phyloP scores from a whole-genome alignment of 2,888 invertebrate species.

The Branchinecta sandiegonensis region DNA sequence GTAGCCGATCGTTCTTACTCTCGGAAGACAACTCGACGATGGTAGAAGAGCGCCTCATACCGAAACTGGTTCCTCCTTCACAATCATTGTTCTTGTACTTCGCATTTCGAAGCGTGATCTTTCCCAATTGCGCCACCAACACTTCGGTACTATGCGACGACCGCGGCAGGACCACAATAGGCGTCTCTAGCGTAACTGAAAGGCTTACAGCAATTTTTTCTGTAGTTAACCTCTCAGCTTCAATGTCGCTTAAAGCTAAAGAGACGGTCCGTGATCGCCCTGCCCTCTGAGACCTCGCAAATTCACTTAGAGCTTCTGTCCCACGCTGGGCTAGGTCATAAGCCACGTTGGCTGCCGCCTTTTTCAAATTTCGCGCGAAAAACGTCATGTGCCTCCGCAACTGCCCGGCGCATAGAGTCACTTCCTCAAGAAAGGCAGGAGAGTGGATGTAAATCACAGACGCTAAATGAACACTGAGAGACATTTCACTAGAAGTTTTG shows the following conservation, averaged over 20 bases:
- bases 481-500: slow-evolving; percentile 28
- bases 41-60: not conserved
- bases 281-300: slow-evolving; percentile 24
- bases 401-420: slow-evolving; percentile 74
- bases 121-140: slow-evolving; percentile 79
- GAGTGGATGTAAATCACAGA: slow-evolving; percentile 90
- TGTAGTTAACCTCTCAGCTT: not conserved
- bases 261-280: slow-evolving; percentile 27
- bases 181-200: slow-evolving; percentile 58
- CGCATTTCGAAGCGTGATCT: slow-evolving; percentile 47
- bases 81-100: slow-evolving; percentile 14
- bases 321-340: slow-evolving; percentile 47
- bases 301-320: slow-evolving; percentile 17
- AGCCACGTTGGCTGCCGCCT: slow-evolving; percentile 87
- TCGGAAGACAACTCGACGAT: slow-evolving; percentile 28
- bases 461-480: slow-evolving; percentile 52
- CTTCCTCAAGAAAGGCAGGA: slow-evolving; percentile 64
- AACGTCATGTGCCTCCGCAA: slow-evolving; percentile 75
- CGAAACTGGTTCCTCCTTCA: slow-evolving; percentile 18
- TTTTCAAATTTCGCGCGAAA: slow-evolving; percentile 66
- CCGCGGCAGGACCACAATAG: slow-evolving; percentile 74
- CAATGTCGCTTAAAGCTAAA: slow-evolving; percentile 19
- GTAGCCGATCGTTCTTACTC: slow-evolving; percentile 40
- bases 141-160: slow-evolving; percentile 62
- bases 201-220: slow-evolving; percentile 25